A percentile compares a stretch with the other conserved stretches of the same genome.
phyloP scores from a whole-genome alignment of 2,888 invertebrate genomes.

The Orgyia antiqua region DNA sequence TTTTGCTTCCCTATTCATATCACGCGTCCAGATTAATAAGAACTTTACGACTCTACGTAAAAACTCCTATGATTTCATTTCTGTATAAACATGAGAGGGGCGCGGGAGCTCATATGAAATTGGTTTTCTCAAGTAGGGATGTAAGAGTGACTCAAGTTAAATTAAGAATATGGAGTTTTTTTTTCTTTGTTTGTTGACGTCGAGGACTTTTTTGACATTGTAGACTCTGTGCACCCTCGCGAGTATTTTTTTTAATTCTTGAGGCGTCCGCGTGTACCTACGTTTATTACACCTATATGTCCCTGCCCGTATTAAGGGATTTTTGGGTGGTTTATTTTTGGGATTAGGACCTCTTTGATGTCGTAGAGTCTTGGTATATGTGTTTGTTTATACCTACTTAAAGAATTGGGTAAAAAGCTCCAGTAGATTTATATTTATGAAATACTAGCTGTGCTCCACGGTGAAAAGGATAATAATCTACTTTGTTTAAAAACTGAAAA shows the following conservation, averaged over 20 bases:
- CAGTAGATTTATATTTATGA: constrained; percentile 3
- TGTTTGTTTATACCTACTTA: constrained; percentile 51
- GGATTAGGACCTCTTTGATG: constrained; percentile 70
- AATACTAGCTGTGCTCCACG: no score
- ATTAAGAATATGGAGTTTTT: constrained; percentile 76
- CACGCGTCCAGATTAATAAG: constrained; percentile 48
- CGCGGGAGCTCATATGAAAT: constrained; percentile 23
- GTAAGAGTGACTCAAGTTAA: constrained; percentile 77
- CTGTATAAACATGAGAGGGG: constrained; percentile 6
- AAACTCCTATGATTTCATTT: constrained; percentile 15
- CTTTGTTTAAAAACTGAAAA: no score
- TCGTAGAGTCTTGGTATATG: constrained; percentile 52
- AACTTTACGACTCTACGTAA: constrained; percentile 27
- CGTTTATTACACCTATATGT: constrained; percentile 54
- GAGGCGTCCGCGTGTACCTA: constrained; percentile 64
- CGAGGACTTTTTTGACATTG: constrained; percentile 74
- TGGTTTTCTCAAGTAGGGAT: constrained; percentile 58
- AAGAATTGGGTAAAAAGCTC: constrained; percentile 6
- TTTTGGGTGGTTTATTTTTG: constrained; percentile 64
- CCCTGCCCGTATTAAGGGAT: constrained; percentile 59
- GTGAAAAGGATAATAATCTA: no score
- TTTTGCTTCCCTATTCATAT: constrained; percentile 51
- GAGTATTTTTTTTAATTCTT: constrained; percentile 62
- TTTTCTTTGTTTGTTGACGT: constrained; percentile 68
- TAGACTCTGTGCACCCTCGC: constrained; percentile 58